Base-by-base conservation (phyloP, 2,113 vertebrate species). In the Dryoscopus gambensis region DNA sequence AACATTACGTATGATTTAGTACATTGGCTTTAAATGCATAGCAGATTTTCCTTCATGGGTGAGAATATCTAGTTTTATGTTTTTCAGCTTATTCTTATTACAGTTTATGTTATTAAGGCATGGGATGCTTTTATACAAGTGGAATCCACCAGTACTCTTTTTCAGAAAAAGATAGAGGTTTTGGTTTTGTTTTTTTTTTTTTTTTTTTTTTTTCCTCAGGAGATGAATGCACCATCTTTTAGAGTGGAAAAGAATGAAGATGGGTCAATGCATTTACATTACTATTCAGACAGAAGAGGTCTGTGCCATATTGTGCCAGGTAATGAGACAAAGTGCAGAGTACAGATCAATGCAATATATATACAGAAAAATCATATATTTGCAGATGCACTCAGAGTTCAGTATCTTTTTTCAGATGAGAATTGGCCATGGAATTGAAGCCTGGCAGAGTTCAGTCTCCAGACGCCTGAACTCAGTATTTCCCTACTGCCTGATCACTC, bases 171-270 rank as follows among this genome's bases (percentile, higher is more conserved):
- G n/a, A 80, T 59, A 52, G 25, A 94, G 10, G 12, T 55, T 68
- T 62, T n/a, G 16, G 1, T 37, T 53, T 56, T 73, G 49, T 0
- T 44, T 70, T 60, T 83, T 40, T 49, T 62, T 0, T 44, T 70
- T 60, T 83, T 40, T 49, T 62, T 87, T 64, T 69, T 89, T 92
- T 86, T 67, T 74, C 84, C 86, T 81, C 88, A 98, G 98, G 98
- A 98, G 86, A 98, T 98, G 98, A 98, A 98, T 12, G 98, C 98
- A 14, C 98, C 98, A 30, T 98, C 98, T 56, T 98, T 98, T 76
- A 97, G 98, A 79, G 97, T 98, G 88, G 98, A 98, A 91, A 98
- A 98, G 92, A 98, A 97, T 73, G 96, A 97, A 83, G 97, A 98
- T 11, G 97, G 98, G 25, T 97, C 97, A 30, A 98, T 97, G 98